Evolutionary conservation across 2,113 vertebrate species (phyloP), one percentile per base, ranked within the genome.

Genomic region (Pteropus alecto): DNA sequence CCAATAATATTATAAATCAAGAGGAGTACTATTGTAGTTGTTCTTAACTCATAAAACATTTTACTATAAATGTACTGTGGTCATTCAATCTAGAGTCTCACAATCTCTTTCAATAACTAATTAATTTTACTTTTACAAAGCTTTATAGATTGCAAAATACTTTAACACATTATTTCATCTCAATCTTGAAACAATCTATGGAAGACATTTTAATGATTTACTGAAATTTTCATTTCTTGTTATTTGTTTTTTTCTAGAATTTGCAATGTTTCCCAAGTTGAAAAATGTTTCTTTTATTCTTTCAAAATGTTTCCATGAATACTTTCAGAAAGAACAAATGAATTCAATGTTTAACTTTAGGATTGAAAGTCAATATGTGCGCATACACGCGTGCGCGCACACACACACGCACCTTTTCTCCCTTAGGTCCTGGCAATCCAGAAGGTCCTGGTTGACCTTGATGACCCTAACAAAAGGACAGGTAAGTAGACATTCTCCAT

Each of bases 401-500:
- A 93, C 15, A 91, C 19, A 94, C 30, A 82, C 92, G 89, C 65
- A 99, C 99, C 99, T 99, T 99, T 99, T 99, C 99, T 98, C 99
- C 99, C 99, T 99, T 99, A 79, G 99, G 99, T 83, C 99, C 99
- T 51, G 99, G 99, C 61, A 99, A 97, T 46, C 99, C 99, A 63
- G 98, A 91, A 21, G 98, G 98, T 88, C 99, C 99, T 54, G 98
- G 97, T 77, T 98, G 99, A 84, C 99, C 99, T 95, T 97, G 96
- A 81, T 99, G 99, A 94, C 99, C 99, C 99, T 99, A 97, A 97
- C 82, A 96, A 97, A 98, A 84, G 26, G 95, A 96, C 73, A 94
- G 51, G 35, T 3, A 41, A 92, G 56, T 96, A 95, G 91, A 93
- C 56, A 96, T 89, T 89, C 26, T 63, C 30, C 56, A 18, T 15